These are phyloP conservation scores for Eudasyphora cyanicolor DNA, from an alignment of 2,888 invertebrate species.

Conservation along the genomic window DNA sequence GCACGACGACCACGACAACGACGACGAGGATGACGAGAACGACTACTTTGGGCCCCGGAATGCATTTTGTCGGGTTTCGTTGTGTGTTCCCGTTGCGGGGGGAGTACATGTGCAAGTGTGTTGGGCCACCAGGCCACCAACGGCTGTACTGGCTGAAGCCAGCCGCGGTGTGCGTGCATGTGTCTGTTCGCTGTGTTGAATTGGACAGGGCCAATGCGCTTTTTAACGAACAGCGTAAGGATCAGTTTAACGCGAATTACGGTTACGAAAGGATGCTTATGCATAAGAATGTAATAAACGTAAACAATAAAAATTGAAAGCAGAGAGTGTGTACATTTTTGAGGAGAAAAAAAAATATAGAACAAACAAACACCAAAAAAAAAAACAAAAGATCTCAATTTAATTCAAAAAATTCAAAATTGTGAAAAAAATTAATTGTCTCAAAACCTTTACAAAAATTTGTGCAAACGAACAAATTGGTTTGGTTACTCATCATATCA, in stretches of 20 bases:
- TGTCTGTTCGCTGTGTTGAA: slow-evolving; percentile 44
- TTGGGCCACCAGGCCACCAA: slow-evolving; percentile 43
- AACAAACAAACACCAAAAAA: background rate
- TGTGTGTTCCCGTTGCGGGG: slow-evolving; percentile 38
- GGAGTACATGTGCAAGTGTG: slow-evolving; percentile 52
- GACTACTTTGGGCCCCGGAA: slow-evolving; percentile 35
- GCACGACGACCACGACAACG: too few species aligned
- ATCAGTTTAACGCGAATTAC: slow-evolving; percentile 80
- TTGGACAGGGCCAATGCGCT: slow-evolving; percentile 72
- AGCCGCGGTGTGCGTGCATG: slow-evolving; percentile 31
- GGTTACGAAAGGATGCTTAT: slow-evolving; percentile 77
- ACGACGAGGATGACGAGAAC: background rate
- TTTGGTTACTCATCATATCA: slow-evolving; percentile 31
- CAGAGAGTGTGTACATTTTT: slow-evolving; percentile 1
- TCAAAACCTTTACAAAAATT: background rate
- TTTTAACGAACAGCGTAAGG: slow-evolving; percentile 78
- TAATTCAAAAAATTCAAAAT: slow-evolving; percentile 9
- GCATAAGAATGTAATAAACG: slow-evolving; percentile 68
- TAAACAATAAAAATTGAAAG: slow-evolving; percentile 46
- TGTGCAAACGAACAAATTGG: slow-evolving; percentile 18
- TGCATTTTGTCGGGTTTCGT: slow-evolving; percentile 56
- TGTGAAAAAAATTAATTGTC: background rate
- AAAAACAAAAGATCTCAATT: slow-evolving; percentile 31
- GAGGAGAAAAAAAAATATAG: background rate
- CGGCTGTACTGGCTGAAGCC: slow-evolving; percentile 28